A percentile compares a stretch with the other conserved stretches of the same genome.
Evolutionary conservation across 2,888 invertebrate species (phyloP).

Genomic region (Drosophila formosana): DNA sequence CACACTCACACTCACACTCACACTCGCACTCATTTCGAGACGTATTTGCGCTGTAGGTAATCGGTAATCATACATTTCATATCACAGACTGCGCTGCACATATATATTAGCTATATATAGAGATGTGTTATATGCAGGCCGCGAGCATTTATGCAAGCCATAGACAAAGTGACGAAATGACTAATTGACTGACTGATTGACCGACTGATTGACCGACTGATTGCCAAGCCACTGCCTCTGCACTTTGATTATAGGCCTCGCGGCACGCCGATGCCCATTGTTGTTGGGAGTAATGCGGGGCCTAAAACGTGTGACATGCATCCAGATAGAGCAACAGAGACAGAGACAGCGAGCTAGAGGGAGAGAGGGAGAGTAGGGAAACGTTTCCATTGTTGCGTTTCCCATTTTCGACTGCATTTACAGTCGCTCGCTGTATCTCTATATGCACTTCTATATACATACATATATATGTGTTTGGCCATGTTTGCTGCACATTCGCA

Average conservation of each 20-base stretch:
- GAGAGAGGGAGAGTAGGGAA: constrained; percentile 7
- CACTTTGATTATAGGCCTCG: constrained; percentile 51
- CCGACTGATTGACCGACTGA: constrained; percentile 47
- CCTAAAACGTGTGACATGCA: constrained; percentile 34
- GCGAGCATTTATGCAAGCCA: neutral
- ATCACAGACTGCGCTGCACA: neutral
- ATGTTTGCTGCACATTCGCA: constrained; percentile 38
- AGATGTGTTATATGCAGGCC: constrained; percentile 13
- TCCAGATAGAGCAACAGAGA: constrained; percentile 27
- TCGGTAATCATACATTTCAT: constrained; percentile 20
- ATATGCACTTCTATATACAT: neutral
- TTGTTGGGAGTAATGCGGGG: constrained; percentile 45
- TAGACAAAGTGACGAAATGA: constrained; percentile 31
- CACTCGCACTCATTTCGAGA: neutral
- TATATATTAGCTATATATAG: constrained; percentile 8
- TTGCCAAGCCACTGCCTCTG: constrained; percentile 58
- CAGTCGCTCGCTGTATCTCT: constrained; percentile 11
- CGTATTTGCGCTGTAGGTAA: constrained; percentile 14
- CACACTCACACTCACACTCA: no score
- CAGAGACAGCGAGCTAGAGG: constrained; percentile 10
- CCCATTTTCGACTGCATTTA: constrained; percentile 50
- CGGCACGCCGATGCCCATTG: constrained; percentile 18
- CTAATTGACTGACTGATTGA: constrained; percentile 29
- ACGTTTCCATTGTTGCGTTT: constrained; percentile 44
- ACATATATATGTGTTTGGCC: constrained; percentile 21